phyloP scores from a whole-genome alignment of 64 coral and sea anemone species.

The Cladopsammia gracilis region DNA sequence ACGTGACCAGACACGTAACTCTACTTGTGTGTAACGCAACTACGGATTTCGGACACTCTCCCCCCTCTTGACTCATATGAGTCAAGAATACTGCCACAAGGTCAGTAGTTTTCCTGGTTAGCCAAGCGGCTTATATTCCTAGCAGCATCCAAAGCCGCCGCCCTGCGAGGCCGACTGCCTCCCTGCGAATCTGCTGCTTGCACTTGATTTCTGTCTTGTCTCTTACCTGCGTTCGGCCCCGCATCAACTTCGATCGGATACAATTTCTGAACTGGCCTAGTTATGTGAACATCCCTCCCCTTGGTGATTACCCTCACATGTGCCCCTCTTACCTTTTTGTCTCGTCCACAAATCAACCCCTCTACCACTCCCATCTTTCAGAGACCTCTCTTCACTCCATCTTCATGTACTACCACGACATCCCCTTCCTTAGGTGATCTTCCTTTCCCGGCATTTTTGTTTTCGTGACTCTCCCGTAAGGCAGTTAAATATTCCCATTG shows the following conservation, averaged over 20 bases:
- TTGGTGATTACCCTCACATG: background rate
- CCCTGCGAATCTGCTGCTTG: background rate
- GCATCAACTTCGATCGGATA: background rate
- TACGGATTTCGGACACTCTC: too few species aligned
- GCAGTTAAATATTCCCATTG: conserved; percentile 1
- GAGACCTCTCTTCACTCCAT: conserved; percentile 8
- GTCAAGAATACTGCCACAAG: too few species aligned
- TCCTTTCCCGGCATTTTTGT: background rate
- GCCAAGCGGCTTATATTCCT: background rate
- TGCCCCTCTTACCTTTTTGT: background rate
- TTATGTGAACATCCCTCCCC: background rate
- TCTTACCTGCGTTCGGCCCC: background rate
- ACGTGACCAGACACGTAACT: too few species aligned
- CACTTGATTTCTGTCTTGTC: background rate
- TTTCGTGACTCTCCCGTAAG: background rate
- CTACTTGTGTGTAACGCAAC: too few species aligned
- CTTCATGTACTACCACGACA: background rate
- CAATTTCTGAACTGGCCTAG: background rate
- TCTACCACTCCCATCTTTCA: conserved; percentile 20
- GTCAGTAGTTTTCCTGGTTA: background rate
- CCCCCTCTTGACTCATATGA: background rate
- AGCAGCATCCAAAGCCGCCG: background rate
- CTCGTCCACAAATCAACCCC: background rate
- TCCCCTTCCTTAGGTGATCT: background rate
- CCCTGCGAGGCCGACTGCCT: background rate